These are phyloP conservation scores for Catostomus latipinnis DNA, from an alignment of 2,797 vertebrate species.

Conservation along the genomic window DNA sequence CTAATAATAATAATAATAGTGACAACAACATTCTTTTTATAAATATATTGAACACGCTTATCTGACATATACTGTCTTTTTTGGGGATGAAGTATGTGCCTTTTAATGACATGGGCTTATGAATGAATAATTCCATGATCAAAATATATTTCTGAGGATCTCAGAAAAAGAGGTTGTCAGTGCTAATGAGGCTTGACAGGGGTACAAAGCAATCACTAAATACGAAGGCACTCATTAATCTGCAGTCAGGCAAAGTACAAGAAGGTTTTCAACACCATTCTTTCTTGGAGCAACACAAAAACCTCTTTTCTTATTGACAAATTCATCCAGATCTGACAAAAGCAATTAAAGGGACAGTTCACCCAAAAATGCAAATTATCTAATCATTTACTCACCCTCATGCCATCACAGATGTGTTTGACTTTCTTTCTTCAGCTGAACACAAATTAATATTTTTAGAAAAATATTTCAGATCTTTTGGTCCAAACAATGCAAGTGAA, in stretches of 20 bases:
- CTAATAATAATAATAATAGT: background rate
- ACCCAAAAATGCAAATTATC: no score
- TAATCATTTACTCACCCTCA: no score
- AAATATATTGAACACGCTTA: conserved; percentile 9
- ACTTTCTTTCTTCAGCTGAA: no score
- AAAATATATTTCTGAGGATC: conserved; percentile 36
- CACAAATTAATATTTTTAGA: no score
- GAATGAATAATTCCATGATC: conserved; percentile 33
- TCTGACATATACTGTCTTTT: conserved; percentile 5
- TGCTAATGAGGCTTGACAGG: conserved; percentile 37
- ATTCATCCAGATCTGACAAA: no score
- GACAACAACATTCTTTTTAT: background rate
- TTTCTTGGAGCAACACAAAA: background rate
- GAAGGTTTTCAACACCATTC: background rate
- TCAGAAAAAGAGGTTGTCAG: background rate
- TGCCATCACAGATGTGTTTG: no score
- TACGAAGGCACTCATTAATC: conserved; percentile 35
- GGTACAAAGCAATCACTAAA: conserved; percentile 35
- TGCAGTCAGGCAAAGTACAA: conserved; percentile 10
- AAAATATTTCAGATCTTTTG: no score
- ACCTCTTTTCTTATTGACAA: no score
- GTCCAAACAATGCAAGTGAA: no score
- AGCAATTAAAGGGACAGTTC: no score
- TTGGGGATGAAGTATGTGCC: background rate
- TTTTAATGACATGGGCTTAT: background rate